phyloP scores from a whole-genome alignment of 2,888 invertebrate species.

The Luperina nickerlii region DNA sequence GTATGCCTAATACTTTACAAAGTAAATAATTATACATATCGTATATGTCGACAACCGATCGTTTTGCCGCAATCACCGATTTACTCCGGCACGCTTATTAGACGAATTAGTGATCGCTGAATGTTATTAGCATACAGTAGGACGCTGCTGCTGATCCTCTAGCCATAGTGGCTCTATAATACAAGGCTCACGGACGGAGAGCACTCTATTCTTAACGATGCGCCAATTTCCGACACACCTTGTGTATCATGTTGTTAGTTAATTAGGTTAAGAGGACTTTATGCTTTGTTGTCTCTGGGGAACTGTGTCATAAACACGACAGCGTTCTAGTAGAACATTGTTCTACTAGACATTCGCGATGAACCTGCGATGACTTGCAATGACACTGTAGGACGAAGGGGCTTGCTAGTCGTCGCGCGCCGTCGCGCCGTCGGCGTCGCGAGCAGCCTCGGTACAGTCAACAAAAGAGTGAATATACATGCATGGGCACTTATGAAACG shows the following conservation, averaged over 20 bases:
- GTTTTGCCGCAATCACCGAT: background rate
- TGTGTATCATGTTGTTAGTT: conserved; percentile 22
- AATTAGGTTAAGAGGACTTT: conserved; percentile 43
- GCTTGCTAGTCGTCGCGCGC: background rate
- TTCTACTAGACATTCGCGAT: conserved; percentile 11
- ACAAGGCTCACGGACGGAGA: background rate
- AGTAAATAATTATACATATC: background rate
- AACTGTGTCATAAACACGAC: conserved; percentile 14
- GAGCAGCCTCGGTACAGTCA: background rate
- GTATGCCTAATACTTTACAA: background rate
- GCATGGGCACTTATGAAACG: background rate
- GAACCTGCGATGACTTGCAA: background rate
- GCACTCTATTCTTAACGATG: background rate
- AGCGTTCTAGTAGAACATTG: background rate
- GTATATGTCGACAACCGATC: background rate
- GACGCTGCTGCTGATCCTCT: background rate
- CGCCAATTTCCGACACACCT: conserved; percentile 14
- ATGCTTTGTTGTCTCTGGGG: conserved; percentile 12
- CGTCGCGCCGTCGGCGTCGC: too few species aligned
- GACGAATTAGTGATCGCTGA: background rate
- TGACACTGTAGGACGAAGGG: background rate
- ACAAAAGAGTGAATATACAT: background rate
- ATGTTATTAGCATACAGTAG: background rate
- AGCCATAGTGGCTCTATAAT: background rate
- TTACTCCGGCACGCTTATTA: too few species aligned